These are phyloP conservation scores for Dromaius novaehollandiae DNA, from an alignment of 2,113 vertebrate genomes.

Conservation along the genomic window DNA sequence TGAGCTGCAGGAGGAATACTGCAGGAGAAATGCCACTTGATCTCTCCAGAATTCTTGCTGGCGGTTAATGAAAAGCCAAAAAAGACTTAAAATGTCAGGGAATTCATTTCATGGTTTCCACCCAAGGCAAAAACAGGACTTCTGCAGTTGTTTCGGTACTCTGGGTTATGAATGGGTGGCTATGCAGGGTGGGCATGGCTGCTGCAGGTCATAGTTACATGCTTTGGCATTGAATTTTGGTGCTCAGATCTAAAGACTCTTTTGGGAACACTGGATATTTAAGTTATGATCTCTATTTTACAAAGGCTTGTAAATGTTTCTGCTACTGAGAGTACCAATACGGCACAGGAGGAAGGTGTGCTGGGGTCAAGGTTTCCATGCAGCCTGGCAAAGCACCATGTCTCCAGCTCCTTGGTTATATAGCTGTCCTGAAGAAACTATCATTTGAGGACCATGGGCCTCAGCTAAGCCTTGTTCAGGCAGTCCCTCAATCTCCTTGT, in stretches of 20 bases:
- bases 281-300: neutral
- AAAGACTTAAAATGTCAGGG: neutral
- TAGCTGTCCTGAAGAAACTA: neutral
- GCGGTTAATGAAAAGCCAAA: neutral
- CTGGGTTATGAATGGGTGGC: neutral
- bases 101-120: neutral
- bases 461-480: neutral
- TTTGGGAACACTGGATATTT: neutral
- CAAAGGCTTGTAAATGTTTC: neutral
- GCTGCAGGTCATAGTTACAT: neutral
- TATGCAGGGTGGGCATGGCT: neutral
- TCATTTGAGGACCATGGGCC: neutral
- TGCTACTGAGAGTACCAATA: neutral
- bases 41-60: neutral
- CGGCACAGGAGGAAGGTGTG: neutral
- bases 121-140: too few species aligned
- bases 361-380: neutral
- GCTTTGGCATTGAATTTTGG: neutral
- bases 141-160: neutral
- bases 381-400: neutral
- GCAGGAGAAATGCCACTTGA: fast-evolving
- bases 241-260: neutral
- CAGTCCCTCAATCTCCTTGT: neutral
- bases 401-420: neutral
- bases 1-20: neutral